Evolutionary conservation across 2,797 vertebrate species (phyloP).

Genomic region (Coregonus sp.): DNA sequence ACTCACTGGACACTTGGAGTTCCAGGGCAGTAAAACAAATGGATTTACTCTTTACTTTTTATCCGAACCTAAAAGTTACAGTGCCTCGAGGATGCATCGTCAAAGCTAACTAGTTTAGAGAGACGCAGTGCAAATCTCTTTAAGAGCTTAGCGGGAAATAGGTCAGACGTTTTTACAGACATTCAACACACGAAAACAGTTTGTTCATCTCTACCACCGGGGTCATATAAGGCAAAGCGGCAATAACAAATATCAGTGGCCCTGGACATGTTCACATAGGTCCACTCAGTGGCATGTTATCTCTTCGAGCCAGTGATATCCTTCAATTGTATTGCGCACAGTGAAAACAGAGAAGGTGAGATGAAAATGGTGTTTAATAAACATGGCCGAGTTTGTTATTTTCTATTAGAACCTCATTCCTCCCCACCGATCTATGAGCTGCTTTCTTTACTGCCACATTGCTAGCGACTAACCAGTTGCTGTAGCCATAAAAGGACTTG

Average conservation of each 20-base stretch:
- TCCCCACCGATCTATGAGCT: neutral
- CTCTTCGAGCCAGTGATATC: slow-evolving; percentile 43
- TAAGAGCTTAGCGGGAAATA: slow-evolving; percentile 67
- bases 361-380: slow-evolving; percentile 39
- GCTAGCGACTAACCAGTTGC: neutral
- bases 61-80: slow-evolving; percentile 15
- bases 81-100: slow-evolving; percentile 30
- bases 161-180: slow-evolving; percentile 56
- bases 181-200: slow-evolving; percentile 43
- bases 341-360: slow-evolving; percentile 28
- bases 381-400: neutral
- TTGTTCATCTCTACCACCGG: slow-evolving; percentile 11
- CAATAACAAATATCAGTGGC: slow-evolving; percentile 4
- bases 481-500: neutral
- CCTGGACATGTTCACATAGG: slow-evolving; percentile 41
- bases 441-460: neutral
- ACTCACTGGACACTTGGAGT: neutral
- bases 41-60: slow-evolving; percentile 11
- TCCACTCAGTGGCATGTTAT: slow-evolving; percentile 41
- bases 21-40: slow-evolving; percentile 11
- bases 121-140: slow-evolving; percentile 58
- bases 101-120: slow-evolving; percentile 44
- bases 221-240: slow-evolving; percentile 47
- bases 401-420: neutral
- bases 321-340: slow-evolving; percentile 46